Percentiles rank a stretch among this genome's conserved stretches.
Conservation (phyloP, 1,140 invertebrate genomes). For the Tribolium castaneum region DNA sequence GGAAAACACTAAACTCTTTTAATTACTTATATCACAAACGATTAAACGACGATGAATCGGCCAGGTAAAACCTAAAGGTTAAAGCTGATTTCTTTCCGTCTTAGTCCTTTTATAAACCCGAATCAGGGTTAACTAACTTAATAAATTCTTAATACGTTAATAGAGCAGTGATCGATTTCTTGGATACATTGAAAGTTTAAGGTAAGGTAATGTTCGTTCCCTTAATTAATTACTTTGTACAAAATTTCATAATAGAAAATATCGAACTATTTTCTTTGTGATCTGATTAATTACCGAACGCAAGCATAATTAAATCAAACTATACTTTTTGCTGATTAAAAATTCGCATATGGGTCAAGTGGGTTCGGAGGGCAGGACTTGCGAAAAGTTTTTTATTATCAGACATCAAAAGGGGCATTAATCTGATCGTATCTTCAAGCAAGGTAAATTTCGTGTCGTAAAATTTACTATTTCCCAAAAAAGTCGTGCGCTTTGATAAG, state of each 20-base stretch:
- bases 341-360: background rate
- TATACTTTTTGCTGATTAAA: background rate
- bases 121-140: background rate
- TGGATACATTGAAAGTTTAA: background rate
- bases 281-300: background rate
- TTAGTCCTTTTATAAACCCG: background rate
- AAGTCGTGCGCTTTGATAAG: background rate
- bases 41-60: too few species aligned
- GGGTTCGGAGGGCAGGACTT: background rate
- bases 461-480: background rate
- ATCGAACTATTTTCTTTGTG: background rate
- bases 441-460: background rate
- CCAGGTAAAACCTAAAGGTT: too few species aligned
- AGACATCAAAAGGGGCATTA: background rate
- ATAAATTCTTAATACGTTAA: background rate
- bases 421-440: background rate
- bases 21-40: background rate
- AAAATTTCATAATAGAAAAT: background rate
- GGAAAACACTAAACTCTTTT: background rate
- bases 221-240: background rate
- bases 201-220: background rate
- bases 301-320: background rate
- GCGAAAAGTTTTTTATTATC: background rate
- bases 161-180: background rate
- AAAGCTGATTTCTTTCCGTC: too few species aligned